Percentiles rank a stretch among this genome's conserved stretches.
Evolutionary conservation across 2,797 vertebrate species (phyloP).

Genomic region (Megaceryle alcyon): DNA sequence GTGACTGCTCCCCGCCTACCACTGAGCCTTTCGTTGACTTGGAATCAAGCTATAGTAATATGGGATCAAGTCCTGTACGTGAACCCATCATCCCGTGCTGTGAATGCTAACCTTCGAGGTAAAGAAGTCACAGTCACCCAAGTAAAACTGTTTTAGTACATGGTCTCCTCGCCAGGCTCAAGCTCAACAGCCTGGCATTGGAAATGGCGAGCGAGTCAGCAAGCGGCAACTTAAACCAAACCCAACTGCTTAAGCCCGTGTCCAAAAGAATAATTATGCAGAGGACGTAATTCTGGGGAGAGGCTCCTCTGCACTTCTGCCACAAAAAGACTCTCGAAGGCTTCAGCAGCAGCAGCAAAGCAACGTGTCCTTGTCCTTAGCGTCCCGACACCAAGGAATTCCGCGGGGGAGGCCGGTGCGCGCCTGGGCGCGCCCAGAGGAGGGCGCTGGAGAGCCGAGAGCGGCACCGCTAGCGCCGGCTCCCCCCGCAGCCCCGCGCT

Average conservation of each 20-base stretch:
- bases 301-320: not conserved
- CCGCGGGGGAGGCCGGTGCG: not conserved
- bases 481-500: no score
- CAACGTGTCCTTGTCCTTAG: not conserved
- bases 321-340: not conserved
- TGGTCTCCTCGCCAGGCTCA: not conserved
- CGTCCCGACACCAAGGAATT: no score
- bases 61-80: not conserved
- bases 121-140: not conserved
- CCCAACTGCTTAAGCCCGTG: not conserved
- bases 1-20: not conserved
- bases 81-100: not conserved
- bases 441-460: conserved; percentile 35
- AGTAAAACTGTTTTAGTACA: not conserved
- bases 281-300: not conserved
- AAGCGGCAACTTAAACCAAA: not conserved
- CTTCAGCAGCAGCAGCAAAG: not conserved
- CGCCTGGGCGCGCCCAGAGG: not conserved
- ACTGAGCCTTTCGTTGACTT: not conserved
- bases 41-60: not conserved
- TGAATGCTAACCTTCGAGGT: not conserved
- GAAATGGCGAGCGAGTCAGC: not conserved
- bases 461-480: not conserved
- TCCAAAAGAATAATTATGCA: not conserved
- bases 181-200: not conserved